These are phyloP conservation scores for Panorpa germanica DNA, from an alignment of 2,888 invertebrate species.

Conservation along the genomic window DNA sequence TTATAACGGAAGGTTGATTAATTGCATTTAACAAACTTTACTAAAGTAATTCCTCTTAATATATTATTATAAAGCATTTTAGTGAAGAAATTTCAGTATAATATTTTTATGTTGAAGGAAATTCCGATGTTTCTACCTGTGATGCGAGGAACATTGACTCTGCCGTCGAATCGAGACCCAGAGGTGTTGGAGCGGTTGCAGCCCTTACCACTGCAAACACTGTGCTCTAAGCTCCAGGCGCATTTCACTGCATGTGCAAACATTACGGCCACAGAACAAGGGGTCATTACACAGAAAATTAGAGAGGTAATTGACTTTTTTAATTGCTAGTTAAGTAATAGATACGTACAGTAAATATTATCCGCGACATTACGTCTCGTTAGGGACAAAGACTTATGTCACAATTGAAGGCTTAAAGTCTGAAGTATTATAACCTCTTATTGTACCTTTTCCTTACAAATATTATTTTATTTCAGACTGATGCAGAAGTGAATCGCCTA, in stretches of 20 bases:
- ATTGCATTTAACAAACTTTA: too few relatives aligned
- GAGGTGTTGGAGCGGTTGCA: constrained; percentile 59
- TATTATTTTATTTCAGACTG: constrained; percentile 30
- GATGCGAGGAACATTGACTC: constrained; percentile 70
- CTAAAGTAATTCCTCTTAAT: too few relatives aligned
- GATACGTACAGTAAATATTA: constrained; percentile 1
- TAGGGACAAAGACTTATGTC: too few relatives aligned
- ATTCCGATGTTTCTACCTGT: constrained; percentile 89
- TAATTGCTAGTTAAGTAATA: constrained; percentile 5
- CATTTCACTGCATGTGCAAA: constrained; percentile 71
- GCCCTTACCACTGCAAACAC: constrained; percentile 45
- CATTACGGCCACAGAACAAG: constrained; percentile 63
- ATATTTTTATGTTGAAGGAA: constrained; percentile 26
- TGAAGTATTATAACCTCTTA: not conserved
- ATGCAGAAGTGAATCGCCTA: constrained; percentile 49
- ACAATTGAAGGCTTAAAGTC: not conserved
- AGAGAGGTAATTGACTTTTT: constrained; percentile 41
- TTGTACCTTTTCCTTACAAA: constrained; percentile 3
- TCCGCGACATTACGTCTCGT: too few relatives aligned
- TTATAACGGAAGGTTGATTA: too few relatives aligned
- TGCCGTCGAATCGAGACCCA: constrained; percentile 71
- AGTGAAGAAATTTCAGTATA: not conserved
- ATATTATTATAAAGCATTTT: not conserved
- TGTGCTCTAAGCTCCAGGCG: constrained; percentile 66
- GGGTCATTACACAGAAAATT: constrained; percentile 48